phyloP scores from a whole-genome alignment of 2,888 invertebrate genomes.

The Protula sp. region DNA sequence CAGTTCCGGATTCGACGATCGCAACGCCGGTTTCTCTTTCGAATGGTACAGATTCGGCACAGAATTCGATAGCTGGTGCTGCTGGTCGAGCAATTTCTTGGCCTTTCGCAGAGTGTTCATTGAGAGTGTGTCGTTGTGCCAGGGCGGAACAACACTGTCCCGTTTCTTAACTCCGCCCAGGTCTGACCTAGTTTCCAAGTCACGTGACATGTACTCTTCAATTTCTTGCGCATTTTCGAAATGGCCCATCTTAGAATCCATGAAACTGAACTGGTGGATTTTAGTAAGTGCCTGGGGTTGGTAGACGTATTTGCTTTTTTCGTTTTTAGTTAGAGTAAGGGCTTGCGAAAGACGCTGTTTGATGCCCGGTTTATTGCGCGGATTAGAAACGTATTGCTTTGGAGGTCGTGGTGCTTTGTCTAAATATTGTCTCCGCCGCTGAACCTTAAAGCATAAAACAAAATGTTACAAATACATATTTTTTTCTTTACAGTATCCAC shows the following conservation, averaged over 20 bases:
- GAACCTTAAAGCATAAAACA: no score
- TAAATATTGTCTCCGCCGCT: no score
- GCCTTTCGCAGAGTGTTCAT: neutral
- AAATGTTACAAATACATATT: no score
- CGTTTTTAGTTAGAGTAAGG: neutral
- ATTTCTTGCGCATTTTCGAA: neutral
- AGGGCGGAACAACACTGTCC: neutral
- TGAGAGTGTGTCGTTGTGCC: neutral
- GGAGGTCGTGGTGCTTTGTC: no score
- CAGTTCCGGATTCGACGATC: neutral
- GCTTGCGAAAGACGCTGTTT: neutral
- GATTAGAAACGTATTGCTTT: no score
- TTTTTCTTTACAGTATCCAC: no score
- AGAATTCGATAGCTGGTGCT: neutral
- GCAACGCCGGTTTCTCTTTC: neutral
- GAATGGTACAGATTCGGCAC: neutral
- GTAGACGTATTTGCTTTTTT: neutral
- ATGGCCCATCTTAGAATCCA: neutral
- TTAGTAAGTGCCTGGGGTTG: neutral
- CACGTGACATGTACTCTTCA: neutral
- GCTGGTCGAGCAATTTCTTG: neutral
- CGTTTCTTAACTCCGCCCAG: neutral
- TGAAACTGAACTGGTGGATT: neutral
- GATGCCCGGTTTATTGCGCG: neutral
- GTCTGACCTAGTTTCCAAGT: neutral